Conservation (phyloP, 2,113 vertebrate species). For the Platichthys stellatus region DNA sequence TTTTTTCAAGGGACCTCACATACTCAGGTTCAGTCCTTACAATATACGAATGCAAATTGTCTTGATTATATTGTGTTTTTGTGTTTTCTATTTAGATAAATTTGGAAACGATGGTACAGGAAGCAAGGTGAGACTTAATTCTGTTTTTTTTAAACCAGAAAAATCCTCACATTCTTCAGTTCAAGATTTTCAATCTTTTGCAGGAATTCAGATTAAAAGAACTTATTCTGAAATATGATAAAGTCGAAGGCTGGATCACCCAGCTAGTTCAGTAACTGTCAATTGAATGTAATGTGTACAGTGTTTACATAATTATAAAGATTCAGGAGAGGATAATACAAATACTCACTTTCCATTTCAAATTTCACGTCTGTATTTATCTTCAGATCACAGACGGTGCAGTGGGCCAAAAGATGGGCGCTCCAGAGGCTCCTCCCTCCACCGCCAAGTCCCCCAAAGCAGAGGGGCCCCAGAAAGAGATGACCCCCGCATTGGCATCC, state of each 20-base stretch:
- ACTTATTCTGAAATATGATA: no score
- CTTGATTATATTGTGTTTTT: background rate
- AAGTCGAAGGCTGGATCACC: no score
- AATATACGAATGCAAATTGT: background rate
- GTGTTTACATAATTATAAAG: background rate
- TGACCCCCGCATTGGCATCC: background rate
- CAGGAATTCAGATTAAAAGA: no score
- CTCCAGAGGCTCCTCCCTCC: conserved; percentile 22
- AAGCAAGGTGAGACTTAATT: conserved; percentile 66
- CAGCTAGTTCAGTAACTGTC: no score
- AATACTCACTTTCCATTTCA: background rate
- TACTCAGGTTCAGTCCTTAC: no score
- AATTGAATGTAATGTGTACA: no score
- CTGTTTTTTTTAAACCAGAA: background rate
- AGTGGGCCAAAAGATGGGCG: conserved; percentile 63
- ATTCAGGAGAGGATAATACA: no score
- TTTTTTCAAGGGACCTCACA: no score
- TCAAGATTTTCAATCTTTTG: no score
- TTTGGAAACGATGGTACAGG: conserved; percentile 37
- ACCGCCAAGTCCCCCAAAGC: background rate
- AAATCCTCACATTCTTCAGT: background rate
- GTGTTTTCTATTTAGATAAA: conserved; percentile 49
- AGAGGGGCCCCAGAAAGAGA: conserved; percentile 21
- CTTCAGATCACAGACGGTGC: conserved; percentile 72
- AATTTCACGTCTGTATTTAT: background rate